These are phyloP conservation scores for Xenopus tropicalis DNA, from an alignment of 2,113 vertebrate species.

Conservation along the genomic window UCB_Xtro_10.0 CM004446.2:133474001-133474500, in stretches of 20 bases:
- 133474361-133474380: too few species aligned
- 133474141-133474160: neutral
- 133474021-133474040: conserved; percentile 54
- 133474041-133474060: conserved; percentile 57
- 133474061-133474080: conserved; percentile 10
- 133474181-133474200: neutral
- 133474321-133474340: too few species aligned
- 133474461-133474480: too few species aligned
- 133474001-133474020: conserved; percentile 55
- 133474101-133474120: conserved; percentile 52
- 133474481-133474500: too few species aligned
- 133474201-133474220: neutral
- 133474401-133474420: too few species aligned
- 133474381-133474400: too few species aligned
- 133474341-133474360: too few species aligned
- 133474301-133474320: too few species aligned
- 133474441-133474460: too few species aligned
- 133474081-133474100: conserved; percentile 38
- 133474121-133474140: conserved; percentile 20
- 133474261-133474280: neutral
- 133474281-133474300: neutral
- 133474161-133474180: conserved; percentile 28
- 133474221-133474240: neutral
- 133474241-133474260: neutral
- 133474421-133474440: too few species aligned